These are phyloP conservation scores for Himantopus leucocephalus DNA, from an alignment of 2,113 vertebrate genomes.

Conservation along the genomic window DNA sequence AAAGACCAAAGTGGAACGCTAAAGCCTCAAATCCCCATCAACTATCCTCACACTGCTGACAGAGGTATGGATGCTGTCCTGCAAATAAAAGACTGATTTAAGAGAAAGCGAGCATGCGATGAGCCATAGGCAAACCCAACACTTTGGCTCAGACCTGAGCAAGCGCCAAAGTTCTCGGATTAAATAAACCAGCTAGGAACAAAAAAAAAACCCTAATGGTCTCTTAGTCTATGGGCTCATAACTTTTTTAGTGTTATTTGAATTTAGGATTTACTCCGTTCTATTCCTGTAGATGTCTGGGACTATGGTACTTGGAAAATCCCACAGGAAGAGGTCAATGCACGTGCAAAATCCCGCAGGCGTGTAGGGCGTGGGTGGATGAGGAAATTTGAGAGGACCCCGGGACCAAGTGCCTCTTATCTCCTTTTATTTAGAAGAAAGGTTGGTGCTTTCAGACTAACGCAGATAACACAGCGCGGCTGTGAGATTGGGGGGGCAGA, in stretches of 20 bases:
- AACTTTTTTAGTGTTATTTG: background rate
- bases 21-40: background rate
- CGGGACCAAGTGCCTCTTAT: background rate
- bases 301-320: background rate
- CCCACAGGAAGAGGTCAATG: rapidly evolving
- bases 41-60: rapidly evolving
- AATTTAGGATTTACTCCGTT: background rate
- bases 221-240: background rate
- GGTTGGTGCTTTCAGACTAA: background rate
- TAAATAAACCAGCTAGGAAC: background rate
- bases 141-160: background rate
- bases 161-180: background rate
- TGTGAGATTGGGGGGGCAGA: background rate
- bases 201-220: background rate
- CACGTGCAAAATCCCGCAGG: background rate
- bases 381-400: background rate
- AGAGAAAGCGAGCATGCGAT: background rate
- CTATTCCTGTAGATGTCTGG: background rate
- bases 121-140: background rate
- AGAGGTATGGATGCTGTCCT: background rate
- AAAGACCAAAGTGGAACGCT: background rate
- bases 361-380: background rate
- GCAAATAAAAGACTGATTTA: background rate
- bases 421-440: background rate
- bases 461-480: background rate